Base-by-base conservation (phyloP, 2,888 invertebrate genomes). In the Apeira syringaria region DNA sequence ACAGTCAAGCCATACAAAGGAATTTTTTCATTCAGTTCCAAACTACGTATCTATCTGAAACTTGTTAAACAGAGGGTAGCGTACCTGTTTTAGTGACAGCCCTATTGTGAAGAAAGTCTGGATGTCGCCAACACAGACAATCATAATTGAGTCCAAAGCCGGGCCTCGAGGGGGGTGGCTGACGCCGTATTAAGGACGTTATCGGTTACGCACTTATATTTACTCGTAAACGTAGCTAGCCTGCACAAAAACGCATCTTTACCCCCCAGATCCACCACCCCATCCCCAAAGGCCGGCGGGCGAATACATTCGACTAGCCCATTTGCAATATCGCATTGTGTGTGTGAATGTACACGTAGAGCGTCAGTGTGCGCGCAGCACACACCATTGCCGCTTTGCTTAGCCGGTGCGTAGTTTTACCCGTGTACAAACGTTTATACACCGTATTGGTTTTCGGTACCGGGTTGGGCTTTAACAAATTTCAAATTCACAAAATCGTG, bases 401-500 rank as follows among this genome's bases (percentile, higher is more conserved):
- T 85, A 86, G 87, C 77, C 78, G 72, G 72, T 83, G 86, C 86
- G 87, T 86, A 85, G 81, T 82, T 80, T 81, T 80, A 79, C 70
- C 20, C 72, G 64, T 66, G 65, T 70, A 59, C 50, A 17, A 28
- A 15, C 18, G 8, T 59, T 64, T 50, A 59, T 72, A 69, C 78
- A 64, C 73, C 64, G 80, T 86, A 87, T 86, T 85, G 87, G 87
- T 86, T 88, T 87, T 86, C 86, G 83, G 84, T 83, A 82, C 33
- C 77, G 71, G 61, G 42, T 58, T 79, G 75, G 79, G 82, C 79
- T 84, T 85, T 75, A 86, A 84, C 85, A 86, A 88, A 87, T 87
- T 88, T 88, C 81, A 87, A 87, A 86, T 87, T 89, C 87, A 84
- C 83, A 87, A 89, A 87, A 82, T 86, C 80, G 82, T 84, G 87